phyloP scores from a whole-genome alignment of 1,140 invertebrate genomes.

The Drosophila guanche region DNA sequence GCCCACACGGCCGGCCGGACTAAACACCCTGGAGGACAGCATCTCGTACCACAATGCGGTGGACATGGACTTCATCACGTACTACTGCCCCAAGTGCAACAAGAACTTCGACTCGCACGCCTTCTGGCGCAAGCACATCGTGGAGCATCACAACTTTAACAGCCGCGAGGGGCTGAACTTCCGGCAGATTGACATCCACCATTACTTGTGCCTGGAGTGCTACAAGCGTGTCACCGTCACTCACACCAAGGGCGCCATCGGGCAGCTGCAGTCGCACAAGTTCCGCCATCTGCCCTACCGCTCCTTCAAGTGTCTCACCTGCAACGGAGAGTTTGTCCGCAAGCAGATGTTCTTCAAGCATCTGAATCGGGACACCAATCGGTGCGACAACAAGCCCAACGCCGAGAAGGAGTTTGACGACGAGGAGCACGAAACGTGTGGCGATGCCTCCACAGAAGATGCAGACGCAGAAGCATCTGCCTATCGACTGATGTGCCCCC shows the following conservation, averaged over 20 bases:
- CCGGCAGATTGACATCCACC: conserved; percentile 76
- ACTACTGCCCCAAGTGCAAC: conserved; percentile 75
- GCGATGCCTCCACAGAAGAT: background rate
- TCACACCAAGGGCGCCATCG: conserved; percentile 78
- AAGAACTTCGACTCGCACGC: conserved; percentile 77
- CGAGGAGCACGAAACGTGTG: conserved; percentile 9
- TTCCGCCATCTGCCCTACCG: conserved; percentile 77
- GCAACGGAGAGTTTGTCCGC: conserved; percentile 71
- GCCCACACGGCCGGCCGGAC: conserved; percentile 56
- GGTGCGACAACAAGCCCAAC: conserved; percentile 57
- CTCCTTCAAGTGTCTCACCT: conserved; percentile 75
- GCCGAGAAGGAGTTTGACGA: conserved; percentile 27
- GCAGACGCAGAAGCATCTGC: conserved; percentile 18
- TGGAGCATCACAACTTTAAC: conserved; percentile 73
- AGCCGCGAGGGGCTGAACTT: conserved; percentile 74
- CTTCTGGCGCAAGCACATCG: conserved; percentile 80
- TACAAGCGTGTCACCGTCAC: conserved; percentile 80
- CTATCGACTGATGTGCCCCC: conserved; percentile 64
- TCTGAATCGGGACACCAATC: conserved; percentile 71
- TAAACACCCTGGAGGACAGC: conserved; percentile 72
- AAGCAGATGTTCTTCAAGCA: conserved; percentile 83
- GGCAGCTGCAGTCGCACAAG: conserved; percentile 78
- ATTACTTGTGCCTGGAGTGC: conserved; percentile 77
- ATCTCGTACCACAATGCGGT: conserved; percentile 80
- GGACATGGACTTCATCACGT: conserved; percentile 75